These are phyloP conservation scores for Rhinolophus ferrumequinum DNA, from an alignment of 2,113 vertebrate species.

Conservation along the genomic window DNA sequence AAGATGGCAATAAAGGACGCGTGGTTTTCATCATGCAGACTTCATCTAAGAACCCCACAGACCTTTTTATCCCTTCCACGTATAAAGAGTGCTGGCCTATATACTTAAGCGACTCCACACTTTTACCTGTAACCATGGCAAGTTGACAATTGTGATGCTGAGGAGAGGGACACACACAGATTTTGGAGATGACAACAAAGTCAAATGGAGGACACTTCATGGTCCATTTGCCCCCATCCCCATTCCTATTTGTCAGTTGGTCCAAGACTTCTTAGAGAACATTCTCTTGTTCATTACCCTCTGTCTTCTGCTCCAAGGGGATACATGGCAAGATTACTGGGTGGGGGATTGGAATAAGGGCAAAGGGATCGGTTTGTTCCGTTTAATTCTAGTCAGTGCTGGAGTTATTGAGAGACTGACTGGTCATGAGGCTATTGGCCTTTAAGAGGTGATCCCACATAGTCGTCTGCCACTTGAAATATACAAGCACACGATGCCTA, in stretches of 20 bases:
- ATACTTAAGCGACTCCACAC: too few relatives aligned
- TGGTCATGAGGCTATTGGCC: background rate
- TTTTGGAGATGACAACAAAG: rapidly evolving
- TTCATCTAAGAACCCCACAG: background rate
- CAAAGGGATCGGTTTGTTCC: background rate
- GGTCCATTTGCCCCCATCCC: rapidly evolving
- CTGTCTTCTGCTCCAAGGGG: rapidly evolving
- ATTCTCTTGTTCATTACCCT: background rate
- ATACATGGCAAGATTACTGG: background rate
- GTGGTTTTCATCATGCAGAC: background rate
- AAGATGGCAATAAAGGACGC: background rate
- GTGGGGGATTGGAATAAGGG: rapidly evolving
- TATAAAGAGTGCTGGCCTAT: background rate
- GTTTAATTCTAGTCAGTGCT: background rate
- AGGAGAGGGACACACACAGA: background rate
- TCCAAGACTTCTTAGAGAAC: background rate
- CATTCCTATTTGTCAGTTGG: background rate
- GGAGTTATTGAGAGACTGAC: background rate
- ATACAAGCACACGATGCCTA: background rate
- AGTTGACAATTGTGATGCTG: background rate
- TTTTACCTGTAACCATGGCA: background rate
- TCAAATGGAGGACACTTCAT: too few relatives aligned
- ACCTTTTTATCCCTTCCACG: background rate
- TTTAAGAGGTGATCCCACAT: background rate
- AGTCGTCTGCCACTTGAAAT: background rate